Base-by-base conservation (phyloP, 2,113 vertebrate genomes). In the Ceyx margarethae region DNA sequence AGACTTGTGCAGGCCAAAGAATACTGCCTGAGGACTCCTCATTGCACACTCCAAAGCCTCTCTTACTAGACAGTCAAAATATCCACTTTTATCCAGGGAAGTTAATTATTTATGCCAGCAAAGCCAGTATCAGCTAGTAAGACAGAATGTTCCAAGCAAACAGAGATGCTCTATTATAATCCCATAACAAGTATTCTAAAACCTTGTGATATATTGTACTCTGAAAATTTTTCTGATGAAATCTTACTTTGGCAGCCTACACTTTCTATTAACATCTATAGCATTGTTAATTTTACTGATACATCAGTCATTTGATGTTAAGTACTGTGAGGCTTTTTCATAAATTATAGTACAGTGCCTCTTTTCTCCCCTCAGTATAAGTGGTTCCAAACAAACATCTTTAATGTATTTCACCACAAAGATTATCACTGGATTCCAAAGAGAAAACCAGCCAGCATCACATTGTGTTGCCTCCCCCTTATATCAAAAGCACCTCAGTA, bases 61-160 rank as follows among this genome's bases (percentile, higher is more conserved):
- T 80, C 64, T 82, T 80, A n/a, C 51, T 42, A 62, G 85, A 22
- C 14, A 45, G 25, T 43, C 28, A 71, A 75, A 93, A 81, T 29
- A 80, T 4, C 56, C 48, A 64, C 22, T 90, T 83, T 43, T 45
- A 88, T 75, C 46, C 57, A 72, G 26, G 60, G 4, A 64, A 90
- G 82, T 88, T 58, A 91, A 91, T 90, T 94, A 92, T 76, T 95
- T 64, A 78, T 64, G 35, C n/a, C n/a, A 89, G 66, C 45, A 88
- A 90, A 83, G 13, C 21, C 51, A 83, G 3, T 46, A 82, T 33
- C 51, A 88, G 46, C 42, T 42, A 82, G 46, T 40, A 87, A 85
- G 48, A 77, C 26, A 75, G 40, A 22, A 16, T 57, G n/a, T 61
- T 95, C 84, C 71, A 87, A 89, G 74, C 9, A 86, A 89, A 81